Base-by-base conservation (phyloP, 1,140 invertebrate species). In the Pseudoatta argentina region DNA sequence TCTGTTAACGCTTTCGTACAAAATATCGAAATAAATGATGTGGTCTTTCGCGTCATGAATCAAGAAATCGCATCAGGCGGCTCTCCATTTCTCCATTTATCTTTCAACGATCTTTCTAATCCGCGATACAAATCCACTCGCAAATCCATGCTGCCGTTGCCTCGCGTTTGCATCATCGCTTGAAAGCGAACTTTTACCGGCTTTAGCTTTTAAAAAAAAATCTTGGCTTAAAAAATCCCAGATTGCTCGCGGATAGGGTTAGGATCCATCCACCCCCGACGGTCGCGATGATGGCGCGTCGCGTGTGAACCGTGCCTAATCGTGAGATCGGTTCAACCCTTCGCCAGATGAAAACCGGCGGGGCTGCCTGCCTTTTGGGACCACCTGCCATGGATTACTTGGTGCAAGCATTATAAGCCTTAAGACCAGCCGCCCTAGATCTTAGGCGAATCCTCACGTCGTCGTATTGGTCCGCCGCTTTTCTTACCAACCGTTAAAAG, bases 321-420 rank as follows among this genome's bases (percentile, higher is more conserved):
- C 92, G 81, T 83, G 77, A 88, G 86, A 87, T 91, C 86, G 88
- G 77, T 71, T 89, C 87, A 93, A 92, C 91, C 92, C 90, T 92
- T 92, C 92, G 79, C 87, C 77, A 88, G 77, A 57, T 89, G 87
- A 83, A 89, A 89, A 85, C 85, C 72, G 72, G 63, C 21, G 21
- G 21, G 67, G 61, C 69, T 18, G 21, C 21, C 21, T 21, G 21
- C 21, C 21, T 21, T 21, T 21, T 21, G 48, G 27, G 73, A 86
- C 88, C 92, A 93, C 88, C 92, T 93, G 92, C 75, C 86, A 59
- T 75, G 91, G 91, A 92, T 93, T 93, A 91, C 88, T 86, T 78
- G 34, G 75, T 81, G 77, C 75, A 30, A 81, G 21, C 78, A 88
- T 87, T 87, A 88, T 71, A 78, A 48, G 73, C 78, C 61, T 87